Evolutionary conservation across 2,797 vertebrate species (phyloP), one percentile per base, ranked within the genome.

Genomic region (Anabas testudineus): DNA sequence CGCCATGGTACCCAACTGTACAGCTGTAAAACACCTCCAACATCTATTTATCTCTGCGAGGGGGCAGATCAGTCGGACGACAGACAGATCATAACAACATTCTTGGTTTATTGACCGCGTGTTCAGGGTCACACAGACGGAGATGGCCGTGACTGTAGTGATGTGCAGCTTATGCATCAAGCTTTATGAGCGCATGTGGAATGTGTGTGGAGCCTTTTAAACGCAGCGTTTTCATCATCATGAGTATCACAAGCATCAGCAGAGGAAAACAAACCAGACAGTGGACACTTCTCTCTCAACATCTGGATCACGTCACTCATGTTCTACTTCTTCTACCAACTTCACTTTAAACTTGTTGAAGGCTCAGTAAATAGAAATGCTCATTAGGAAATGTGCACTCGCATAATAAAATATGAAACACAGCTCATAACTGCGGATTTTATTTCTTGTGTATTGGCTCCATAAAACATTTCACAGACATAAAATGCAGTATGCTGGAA

Each of bases 1-100:
- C 10, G 7, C 32, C 74, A 51, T 62, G 71, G 71, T 55, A 81
- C 68, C 57, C 4, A 37, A 21, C 56, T 3, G 30, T 1, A 24
- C 54, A 30, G 55, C 53, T 21, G 49, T 37, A 47, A 66, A 56
- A 66, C 48, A 55, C 15, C 10, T 14, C 12, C 8, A 1, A 13
- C 15, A n/a, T 16, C 19, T 28, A 21, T 53, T 53, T 32, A 32
- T 66, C 18, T 28, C 13, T 49, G 32, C 4, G 10, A 42, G 46
- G 0, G 28, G 69, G 43, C 60, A 43, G 47, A 80, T 24, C 24
- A 24, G 24, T 24, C 24, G 24, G 22, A 24, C 24, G 24, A 24
- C 24, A 4, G 24, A 24, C 32, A 32, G 32, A 7, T 32, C 55
- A 49, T 5, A 64, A 63, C 69, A 51, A 32, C 61, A 46, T 55